Evolutionary conservation across 2,888 invertebrate species (phyloP), one percentile per base, ranked within the genome.

Genomic region (Drosophila suboccidentalis): DNA sequence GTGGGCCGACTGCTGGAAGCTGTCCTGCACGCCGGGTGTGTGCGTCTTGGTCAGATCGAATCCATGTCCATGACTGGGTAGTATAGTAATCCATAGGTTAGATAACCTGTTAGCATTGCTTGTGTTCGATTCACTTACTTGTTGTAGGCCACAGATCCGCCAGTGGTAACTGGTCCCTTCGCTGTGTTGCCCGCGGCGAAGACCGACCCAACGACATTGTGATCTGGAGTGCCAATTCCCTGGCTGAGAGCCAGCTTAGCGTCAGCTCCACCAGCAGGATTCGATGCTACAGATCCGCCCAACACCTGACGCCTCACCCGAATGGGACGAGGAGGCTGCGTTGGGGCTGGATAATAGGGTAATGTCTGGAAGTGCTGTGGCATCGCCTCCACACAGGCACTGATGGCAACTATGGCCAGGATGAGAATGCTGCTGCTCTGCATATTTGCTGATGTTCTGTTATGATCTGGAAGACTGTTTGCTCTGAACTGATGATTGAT

Each of bases 181-280:
- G 68, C 57, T 0, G 87, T 87, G 41, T 87, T 87, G 50, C 87
- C 87, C 0, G 89, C 82, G 0, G 87, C 87, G 36, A 89, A 89
- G 3, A 77, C 83, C 22, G 77, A 82, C 8, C 82, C 91, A 26
- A 83, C 76, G 1, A 91, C 32, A 75, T 91, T 91, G 78, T 91
- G 91, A 1, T 90, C 69, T 3, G 90, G 91, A 32, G 63, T 81
- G 4, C 91, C 91, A 57, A 91, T 76, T 4, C 69, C 91, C 26
- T 89, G 78, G 62, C 81, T 74, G 1, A 91, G 75, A 4, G 80
- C 67, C 22, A 91, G 0, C 0, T 80, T 78, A 1, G 89, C 91
- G 80, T 91, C 85, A 0, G 83, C 51, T 0, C 91, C 91, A 4
- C 91, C 91, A 22, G 79, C 80, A 0, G 91, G 91, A 74, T 89